phyloP scores from a whole-genome alignment of 2,113 vertebrate genomes.

The Grantiella picta region DNA sequence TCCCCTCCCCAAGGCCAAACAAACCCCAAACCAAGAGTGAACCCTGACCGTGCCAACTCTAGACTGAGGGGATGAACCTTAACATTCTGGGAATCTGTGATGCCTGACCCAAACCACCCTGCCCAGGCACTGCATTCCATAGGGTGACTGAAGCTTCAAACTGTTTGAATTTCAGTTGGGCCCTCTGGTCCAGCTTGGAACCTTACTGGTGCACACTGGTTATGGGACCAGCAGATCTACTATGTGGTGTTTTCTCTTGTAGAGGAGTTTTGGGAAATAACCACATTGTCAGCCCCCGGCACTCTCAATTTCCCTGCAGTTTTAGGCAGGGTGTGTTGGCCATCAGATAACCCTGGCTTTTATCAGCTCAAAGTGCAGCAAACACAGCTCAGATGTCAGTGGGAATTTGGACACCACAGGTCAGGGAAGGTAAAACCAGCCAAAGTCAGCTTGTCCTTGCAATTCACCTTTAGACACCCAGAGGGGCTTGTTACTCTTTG shows the following conservation, averaged over 20 bases:
- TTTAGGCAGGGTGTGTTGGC: accelerated
- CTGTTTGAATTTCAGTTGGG: neutral
- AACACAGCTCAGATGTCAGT: neutral
- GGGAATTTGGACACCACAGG: neutral
- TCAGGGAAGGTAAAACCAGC: neutral
- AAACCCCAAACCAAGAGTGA: neutral
- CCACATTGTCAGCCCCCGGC: neutral
- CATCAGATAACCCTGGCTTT: neutral
- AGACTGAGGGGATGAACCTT: neutral
- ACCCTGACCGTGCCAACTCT: neutral
- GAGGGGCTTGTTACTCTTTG: neutral
- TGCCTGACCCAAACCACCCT: neutral
- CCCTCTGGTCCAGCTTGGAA: accelerated
- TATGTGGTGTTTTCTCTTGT: neutral
- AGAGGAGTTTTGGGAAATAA: neutral
- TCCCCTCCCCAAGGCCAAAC: neutral
- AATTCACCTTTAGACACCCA: neutral
- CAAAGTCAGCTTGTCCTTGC: neutral
- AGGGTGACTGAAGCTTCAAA: neutral
- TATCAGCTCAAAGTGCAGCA: neutral
- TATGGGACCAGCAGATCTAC: neutral
- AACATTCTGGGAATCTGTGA: neutral
- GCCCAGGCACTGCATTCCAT: accelerated
- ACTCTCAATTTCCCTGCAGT: neutral
- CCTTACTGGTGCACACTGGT: neutral